Evolutionary conservation across 2,113 vertebrate species (phyloP).

Genomic region (Amazona vittata): DNA sequence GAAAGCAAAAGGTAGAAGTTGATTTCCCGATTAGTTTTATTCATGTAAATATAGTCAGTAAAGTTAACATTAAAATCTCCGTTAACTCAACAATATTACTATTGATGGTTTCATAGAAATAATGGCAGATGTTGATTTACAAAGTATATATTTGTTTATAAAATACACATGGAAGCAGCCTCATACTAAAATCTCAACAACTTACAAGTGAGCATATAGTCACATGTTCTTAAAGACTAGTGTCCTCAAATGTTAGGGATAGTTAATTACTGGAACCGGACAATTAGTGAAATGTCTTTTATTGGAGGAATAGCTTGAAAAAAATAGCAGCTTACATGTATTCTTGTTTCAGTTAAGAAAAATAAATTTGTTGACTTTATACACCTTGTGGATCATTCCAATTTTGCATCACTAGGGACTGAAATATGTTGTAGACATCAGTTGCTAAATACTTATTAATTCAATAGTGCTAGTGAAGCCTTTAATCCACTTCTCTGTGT

Average conservation of each 20-base stretch:
- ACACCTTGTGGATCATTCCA: neutral
- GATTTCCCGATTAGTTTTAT: neutral
- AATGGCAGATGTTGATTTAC: neutral
- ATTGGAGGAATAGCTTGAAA: neutral
- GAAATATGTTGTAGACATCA: neutral
- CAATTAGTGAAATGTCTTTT: neutral
- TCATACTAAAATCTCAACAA: neutral
- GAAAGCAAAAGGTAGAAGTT: constrained; percentile 7
- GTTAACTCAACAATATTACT: constrained; percentile 22
- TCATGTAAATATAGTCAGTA: neutral
- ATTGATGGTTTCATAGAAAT: constrained; percentile 1
- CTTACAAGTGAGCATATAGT: neutral
- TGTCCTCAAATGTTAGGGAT: neutral
- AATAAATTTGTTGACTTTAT: neutral
- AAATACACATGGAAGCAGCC: neutral
- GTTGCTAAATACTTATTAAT: neutral
- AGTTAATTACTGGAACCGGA: neutral
- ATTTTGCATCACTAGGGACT: neutral
- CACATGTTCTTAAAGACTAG: neutral
- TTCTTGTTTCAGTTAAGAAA: neutral
- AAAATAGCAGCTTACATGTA: neutral
- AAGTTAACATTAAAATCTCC: constrained; percentile 6
- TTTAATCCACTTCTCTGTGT: neutral
- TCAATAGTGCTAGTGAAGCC: neutral
- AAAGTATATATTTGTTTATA: neutral